Evolutionary conservation across 2,888 invertebrate species (phyloP).

Genomic region (Drosophila melanosoma): DNA sequence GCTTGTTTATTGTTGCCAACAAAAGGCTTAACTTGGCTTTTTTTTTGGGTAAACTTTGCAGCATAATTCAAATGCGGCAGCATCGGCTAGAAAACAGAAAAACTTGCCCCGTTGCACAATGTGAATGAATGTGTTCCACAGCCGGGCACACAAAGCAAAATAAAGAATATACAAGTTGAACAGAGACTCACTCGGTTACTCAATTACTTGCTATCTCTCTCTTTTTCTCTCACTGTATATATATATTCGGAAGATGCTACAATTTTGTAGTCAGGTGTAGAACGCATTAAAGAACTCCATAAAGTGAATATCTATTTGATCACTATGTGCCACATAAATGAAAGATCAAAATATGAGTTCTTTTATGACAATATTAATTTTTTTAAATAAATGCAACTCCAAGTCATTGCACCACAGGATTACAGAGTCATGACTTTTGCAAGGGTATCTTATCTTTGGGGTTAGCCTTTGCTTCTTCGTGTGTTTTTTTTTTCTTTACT

Average conservation of each 20-base stretch:
- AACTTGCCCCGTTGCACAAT: conserved; percentile 9
- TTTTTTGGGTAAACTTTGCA: conserved; percentile 37
- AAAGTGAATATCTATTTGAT: not conserved
- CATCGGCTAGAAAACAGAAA: conserved; percentile 9
- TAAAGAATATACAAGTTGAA: conserved; percentile 70
- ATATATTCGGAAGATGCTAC: too few species aligned
- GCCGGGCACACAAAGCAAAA: conserved; percentile 50
- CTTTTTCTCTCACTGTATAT: not conserved
- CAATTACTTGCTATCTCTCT: not conserved
- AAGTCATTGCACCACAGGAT: not conserved
- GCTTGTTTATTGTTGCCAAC: conserved; percentile 48
- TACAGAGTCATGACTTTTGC: not conserved
- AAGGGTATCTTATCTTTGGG: conserved; percentile 1
- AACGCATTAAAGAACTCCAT: not conserved
- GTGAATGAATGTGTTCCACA: conserved; percentile 34
- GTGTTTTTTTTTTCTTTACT: conserved; percentile 53
- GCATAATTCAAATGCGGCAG: conserved; percentile 42
- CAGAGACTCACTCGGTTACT: conserved; percentile 24
- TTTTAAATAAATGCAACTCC: not conserved
- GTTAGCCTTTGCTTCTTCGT: not conserved
- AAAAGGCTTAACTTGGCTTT: conserved; percentile 69
- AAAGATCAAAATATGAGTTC: not conserved
- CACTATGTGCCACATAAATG: not conserved
- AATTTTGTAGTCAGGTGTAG: not conserved
- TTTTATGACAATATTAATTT: not conserved